A percentile compares a stretch with the other conserved stretches of the same genome.
Evolutionary conservation across 1,140 invertebrate species (phyloP).

Genomic region (Bombus sylvicola): DNA sequence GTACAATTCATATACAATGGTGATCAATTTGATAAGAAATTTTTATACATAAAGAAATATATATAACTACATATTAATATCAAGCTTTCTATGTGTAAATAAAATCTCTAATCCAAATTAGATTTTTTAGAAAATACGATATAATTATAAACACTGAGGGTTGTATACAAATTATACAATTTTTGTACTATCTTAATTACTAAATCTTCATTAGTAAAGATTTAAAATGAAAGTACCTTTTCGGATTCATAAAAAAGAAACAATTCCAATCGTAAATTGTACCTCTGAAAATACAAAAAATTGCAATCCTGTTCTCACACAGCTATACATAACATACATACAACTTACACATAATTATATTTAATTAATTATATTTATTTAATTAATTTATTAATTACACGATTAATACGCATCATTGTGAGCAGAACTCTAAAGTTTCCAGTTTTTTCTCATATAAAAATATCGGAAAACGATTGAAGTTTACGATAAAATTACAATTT

Average conservation of each 20-base stretch:
- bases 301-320: neutral
- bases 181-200: neutral
- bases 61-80: neutral
- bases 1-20: neutral
- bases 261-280: neutral
- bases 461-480: slow-evolving; percentile 37
- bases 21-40: neutral
- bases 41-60: neutral
- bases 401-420: slow-evolving; percentile 27
- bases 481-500: slow-evolving; percentile 50
- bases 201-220: neutral
- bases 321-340: slow-evolving; percentile 29
- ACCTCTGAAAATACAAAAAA: slow-evolving; percentile 1
- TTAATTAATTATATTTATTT: neutral
- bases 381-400: neutral
- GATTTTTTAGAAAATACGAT: neutral
- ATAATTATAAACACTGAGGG: neutral
- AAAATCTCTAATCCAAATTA: neutral
- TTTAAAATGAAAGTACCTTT: slow-evolving; percentile 12
- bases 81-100: neutral
- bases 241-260: neutral
- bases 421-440: slow-evolving; percentile 36
- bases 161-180: slow-evolving; percentile 4
- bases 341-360: slow-evolving; percentile 33
- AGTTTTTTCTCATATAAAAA: slow-evolving; percentile 37